These are phyloP conservation scores for Phymorhynchus buccinoides DNA, from an alignment of 1,140 invertebrate species.

Conservation along the genomic window DNA sequence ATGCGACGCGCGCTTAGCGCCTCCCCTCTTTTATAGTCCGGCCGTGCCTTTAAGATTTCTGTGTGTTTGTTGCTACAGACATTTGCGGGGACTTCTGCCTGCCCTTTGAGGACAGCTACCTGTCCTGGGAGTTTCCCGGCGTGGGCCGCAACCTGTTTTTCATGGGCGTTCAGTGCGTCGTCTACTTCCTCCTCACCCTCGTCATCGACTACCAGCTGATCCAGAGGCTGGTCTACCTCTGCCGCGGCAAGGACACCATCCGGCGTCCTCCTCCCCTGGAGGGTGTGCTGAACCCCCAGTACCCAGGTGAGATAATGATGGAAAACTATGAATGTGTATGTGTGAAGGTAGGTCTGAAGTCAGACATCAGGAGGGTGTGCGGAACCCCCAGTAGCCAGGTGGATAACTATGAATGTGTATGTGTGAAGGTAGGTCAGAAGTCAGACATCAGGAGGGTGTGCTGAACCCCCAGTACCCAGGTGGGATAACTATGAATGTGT, in stretches of 20 bases:
- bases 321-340: no score
- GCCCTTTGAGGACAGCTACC: conserved; percentile 70
- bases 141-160: conserved; percentile 77
- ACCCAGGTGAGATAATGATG: neutral
- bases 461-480: no score
- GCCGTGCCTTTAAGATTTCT: no score
- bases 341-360: no score
- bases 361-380: no score
- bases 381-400: no score
- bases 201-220: conserved; percentile 31
- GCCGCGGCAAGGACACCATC: neutral
- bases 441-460: no score
- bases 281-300: neutral
- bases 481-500: no score
- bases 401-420: no score
- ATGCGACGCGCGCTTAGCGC: no score
- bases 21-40: no score
- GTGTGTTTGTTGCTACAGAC: conserved; percentile 43
- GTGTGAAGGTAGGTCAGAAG: no score
- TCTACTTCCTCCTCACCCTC: conserved; percentile 75
- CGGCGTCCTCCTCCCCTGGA: neutral
- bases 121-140: conserved; percentile 75
- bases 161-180: conserved; percentile 75
- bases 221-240: conserved; percentile 30
- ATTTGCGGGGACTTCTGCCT: conserved; percentile 56